phyloP scores from a whole-genome alignment of 1,140 invertebrate species.

The Drosophila kohkoa region DNA sequence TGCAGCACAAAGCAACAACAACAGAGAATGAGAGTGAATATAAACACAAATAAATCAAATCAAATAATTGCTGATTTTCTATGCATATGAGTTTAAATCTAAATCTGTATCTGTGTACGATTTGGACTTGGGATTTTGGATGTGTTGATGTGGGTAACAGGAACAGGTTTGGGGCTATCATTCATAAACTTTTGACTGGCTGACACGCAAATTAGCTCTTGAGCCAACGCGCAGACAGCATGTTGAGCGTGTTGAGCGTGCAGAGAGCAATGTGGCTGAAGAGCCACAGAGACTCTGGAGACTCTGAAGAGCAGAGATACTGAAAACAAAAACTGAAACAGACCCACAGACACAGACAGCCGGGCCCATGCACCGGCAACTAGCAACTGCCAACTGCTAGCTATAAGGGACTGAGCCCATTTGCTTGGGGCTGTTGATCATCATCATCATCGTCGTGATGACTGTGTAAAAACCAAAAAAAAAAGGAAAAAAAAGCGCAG shows the following conservation, averaged over 20 bases:
- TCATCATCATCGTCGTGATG: constrained; percentile 66
- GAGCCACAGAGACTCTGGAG: constrained; percentile 52
- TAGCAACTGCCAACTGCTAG: neutral
- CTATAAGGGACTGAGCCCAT: constrained; percentile 1
- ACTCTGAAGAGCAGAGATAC: constrained; percentile 39
- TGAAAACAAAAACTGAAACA: constrained; percentile 23
- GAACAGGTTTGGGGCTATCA: constrained; percentile 73
- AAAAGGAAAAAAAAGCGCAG: constrained; percentile 57
- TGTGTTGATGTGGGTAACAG: constrained; percentile 27
- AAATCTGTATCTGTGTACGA: neutral
- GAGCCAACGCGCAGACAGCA: constrained; percentile 73
- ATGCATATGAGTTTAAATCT: neutral
- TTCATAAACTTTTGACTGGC: constrained; percentile 75
- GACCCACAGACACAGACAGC: constrained; percentile 21
- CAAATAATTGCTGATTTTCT: constrained; percentile 37
- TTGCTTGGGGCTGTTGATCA: constrained; percentile 60
- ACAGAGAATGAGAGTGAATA: neutral
- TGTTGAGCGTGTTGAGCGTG: constrained; percentile 34
- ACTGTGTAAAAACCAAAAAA: constrained; percentile 66
- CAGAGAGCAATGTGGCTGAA: constrained; percentile 52
- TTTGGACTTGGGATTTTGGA: neutral
- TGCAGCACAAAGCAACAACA: constrained; percentile 18
- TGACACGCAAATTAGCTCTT: constrained; percentile 82
- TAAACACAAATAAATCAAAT: constrained; percentile 63
- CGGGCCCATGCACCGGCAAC: constrained; percentile 2